phyloP scores from a whole-genome alignment of 2,888 invertebrate genomes.

The Tupiocoris notatus region DNA sequence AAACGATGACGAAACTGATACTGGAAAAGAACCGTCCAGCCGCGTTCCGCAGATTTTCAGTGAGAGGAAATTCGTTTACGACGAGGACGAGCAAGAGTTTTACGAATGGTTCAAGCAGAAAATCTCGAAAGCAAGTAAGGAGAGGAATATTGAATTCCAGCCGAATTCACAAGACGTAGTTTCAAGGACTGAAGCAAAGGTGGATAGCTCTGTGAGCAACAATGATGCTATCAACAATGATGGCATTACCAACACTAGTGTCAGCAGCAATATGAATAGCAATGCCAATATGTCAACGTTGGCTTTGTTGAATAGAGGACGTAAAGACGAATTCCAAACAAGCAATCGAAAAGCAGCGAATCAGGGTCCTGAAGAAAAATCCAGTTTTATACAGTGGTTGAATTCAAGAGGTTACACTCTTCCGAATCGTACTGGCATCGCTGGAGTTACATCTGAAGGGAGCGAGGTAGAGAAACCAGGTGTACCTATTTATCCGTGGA shows the following conservation, averaged over 20 bases:
- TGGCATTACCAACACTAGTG: no score
- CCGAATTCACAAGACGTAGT: no score
- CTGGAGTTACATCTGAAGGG: no score
- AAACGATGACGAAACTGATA: background rate
- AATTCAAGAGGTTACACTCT: background rate
- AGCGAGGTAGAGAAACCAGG: background rate
- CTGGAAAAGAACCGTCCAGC: background rate
- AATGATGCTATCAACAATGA: no score
- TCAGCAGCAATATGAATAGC: no score
- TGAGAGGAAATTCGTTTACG: background rate
- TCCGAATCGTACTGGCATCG: no score
- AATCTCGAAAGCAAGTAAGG: background rate
- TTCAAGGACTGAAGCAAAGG: no score
- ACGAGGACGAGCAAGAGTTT: constrained; percentile 9
- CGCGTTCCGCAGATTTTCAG: background rate
- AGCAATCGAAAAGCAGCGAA: background rate
- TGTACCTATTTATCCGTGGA: background rate
- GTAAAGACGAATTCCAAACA: no score
- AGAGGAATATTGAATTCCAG: no score
- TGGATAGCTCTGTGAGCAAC: no score
- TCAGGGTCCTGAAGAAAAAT: background rate
- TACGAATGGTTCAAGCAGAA: constrained; percentile 8
- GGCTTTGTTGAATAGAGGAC: no score
- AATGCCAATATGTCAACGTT: no score
- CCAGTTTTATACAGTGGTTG: constrained; percentile 7